These are phyloP conservation scores for Ophonus ardosiacus DNA, from an alignment of 2,888 invertebrate species.

Conservation along the genomic window DNA sequence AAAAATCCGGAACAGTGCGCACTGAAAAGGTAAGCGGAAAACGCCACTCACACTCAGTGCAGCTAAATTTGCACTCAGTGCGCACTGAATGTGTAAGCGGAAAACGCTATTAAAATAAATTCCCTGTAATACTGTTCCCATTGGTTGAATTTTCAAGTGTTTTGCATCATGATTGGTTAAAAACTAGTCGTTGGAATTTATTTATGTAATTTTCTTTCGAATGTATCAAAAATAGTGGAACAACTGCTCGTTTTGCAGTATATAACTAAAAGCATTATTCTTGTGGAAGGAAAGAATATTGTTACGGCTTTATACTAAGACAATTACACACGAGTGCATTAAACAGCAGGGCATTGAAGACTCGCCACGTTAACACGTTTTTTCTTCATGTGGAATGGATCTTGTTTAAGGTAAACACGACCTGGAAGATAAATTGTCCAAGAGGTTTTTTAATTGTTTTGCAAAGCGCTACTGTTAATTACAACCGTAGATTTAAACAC, in stretches of 20 bases:
- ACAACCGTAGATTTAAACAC: neutral
- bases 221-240: too few relatives aligned
- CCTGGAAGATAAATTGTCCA: slow-evolving; percentile 49
- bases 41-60: too few relatives aligned
- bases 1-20: too few relatives aligned
- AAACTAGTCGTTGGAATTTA: too few relatives aligned
- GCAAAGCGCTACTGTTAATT: slow-evolving; percentile 57
- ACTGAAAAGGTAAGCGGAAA: too few relatives aligned
- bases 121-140: too few relatives aligned
- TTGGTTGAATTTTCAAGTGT: too few relatives aligned
- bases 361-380: slow-evolving; percentile 28
- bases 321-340: slow-evolving; percentile 34
- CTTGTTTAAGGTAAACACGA: slow-evolving; percentile 60
- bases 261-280: neutral
- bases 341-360: slow-evolving; percentile 16
- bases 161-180: too few relatives aligned
- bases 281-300: neutral
- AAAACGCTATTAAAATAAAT: too few relatives aligned
- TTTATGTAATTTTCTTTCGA: too few relatives aligned
- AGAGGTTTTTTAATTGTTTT: slow-evolving; percentile 58
- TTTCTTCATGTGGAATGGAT: slow-evolving; percentile 50
- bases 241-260: neutral
- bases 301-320: neutral
- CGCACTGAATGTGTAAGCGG: too few relatives aligned
- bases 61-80: too few relatives aligned